Conservation (phyloP, 2,888 invertebrate genomes). For the Tridacna crocea region DNA sequence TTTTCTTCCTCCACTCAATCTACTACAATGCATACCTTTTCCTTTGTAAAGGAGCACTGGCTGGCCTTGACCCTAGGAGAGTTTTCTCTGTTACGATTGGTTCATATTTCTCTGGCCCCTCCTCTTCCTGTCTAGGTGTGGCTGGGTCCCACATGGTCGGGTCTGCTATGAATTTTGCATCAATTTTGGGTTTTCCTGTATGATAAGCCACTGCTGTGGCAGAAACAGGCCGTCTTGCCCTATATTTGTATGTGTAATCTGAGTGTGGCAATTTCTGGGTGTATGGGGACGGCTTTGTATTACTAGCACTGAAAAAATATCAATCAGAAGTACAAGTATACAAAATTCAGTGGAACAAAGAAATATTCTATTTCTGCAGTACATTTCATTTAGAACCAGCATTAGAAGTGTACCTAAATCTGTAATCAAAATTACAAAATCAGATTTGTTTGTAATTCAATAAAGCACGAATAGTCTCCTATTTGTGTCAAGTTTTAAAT, state of each 20-base stretch:
- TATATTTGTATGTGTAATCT: slow-evolving; percentile 70
- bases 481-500: too few species aligned
- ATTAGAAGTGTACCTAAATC: too few species aligned
- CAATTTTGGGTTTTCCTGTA: slow-evolving; percentile 79
- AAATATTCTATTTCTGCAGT: too few species aligned
- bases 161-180: slow-evolving; percentile 82
- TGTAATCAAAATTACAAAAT: too few species aligned
- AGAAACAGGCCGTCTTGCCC: slow-evolving; percentile 72
- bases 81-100: slow-evolving; percentile 48
- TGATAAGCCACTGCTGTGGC: slow-evolving; percentile 60
- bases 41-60: slow-evolving; percentile 79
- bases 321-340: too few species aligned
- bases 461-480: too few species aligned
- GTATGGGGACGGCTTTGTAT: slow-evolving; percentile 78
- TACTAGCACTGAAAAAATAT: slow-evolving; percentile 16
- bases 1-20: too few species aligned
- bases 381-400: too few species aligned
- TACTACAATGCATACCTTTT: slow-evolving; percentile 60
- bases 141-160: slow-evolving; percentile 80
- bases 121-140: slow-evolving; percentile 72
- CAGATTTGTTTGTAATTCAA: too few species aligned
- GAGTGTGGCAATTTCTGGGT: slow-evolving; percentile 78
- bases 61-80: slow-evolving; percentile 67
- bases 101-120: slow-evolving; percentile 50
- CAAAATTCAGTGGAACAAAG: too few species aligned